Percentiles rank a stretch among this genome's conserved stretches.
These are phyloP conservation scores for Turdus rufiventris DNA, from an alignment of 2,113 vertebrate genomes.

Conservation along the genomic window DNA sequence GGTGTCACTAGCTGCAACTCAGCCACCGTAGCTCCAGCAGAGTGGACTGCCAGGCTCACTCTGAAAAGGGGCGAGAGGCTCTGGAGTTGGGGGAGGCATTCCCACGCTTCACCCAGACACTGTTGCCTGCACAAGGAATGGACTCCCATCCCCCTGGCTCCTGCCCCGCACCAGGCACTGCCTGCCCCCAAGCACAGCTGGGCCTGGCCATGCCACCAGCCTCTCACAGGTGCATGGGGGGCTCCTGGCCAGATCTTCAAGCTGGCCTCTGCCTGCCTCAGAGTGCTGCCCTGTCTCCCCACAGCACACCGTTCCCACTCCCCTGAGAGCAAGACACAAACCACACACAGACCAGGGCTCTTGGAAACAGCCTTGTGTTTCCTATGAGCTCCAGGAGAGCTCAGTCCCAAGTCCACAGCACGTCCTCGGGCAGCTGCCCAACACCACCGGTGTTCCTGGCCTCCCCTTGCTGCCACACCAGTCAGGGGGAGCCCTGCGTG, in stretches of 20 bases:
- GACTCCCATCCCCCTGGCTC: background rate
- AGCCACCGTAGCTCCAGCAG: background rate
- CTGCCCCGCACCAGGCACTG: background rate
- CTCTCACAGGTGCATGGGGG: background rate
- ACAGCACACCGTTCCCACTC: accelerated
- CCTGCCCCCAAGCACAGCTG: background rate
- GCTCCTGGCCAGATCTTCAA: background rate
- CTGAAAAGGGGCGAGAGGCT: background rate
- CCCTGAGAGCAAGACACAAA: background rate
- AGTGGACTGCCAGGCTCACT: background rate
- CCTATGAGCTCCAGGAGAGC: background rate
- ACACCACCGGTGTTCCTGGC: background rate
- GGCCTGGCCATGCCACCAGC: background rate
- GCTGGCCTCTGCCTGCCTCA: accelerated
- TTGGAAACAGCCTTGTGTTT: background rate
- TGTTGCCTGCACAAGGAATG: background rate
- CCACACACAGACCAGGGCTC: background rate
- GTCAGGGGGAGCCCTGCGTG: background rate
- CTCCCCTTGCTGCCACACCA: accelerated
- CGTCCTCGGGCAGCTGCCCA: background rate
- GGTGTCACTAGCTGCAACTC: background rate
- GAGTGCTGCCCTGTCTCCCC: background rate
- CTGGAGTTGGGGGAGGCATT: background rate
- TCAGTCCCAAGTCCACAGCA: background rate
- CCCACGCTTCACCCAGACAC: accelerated